Evolutionary conservation across 1,140 invertebrate genomes (phyloP), one percentile per base, ranked within the genome.

Genomic region (Macrocentrus cingulum): DNA sequence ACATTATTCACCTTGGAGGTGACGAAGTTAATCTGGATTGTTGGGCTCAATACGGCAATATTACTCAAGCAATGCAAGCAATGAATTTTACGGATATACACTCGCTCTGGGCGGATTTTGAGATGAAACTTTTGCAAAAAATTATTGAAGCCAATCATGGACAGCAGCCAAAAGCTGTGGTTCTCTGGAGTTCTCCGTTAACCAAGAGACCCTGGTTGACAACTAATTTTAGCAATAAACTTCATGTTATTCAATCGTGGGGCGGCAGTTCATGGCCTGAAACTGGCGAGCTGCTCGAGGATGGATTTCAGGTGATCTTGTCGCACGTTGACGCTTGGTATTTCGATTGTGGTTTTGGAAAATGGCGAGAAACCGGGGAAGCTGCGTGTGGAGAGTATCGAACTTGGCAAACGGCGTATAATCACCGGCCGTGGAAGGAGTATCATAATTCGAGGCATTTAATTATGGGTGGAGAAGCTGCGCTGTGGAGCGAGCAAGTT

Each of bases 291-390:
- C 76, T 92, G 0, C 67, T 91, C 3, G 83, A 87, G 52, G 85
- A 87, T 50, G 89, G 88, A 0, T 91, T 87, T 70, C 83, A 87
- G 15, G 82, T 91, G n/a, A 87, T 93, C 22, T 74, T 91, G 25
- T 92, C 90, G 0, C 90, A 92, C 68, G 89, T 91, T 22, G 90
- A 93, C 68, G 88, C 89, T 1, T 92, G 89, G 90, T 92, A 92
- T 75, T 80, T 94, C 50, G 90, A 92, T 66, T 92, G 91, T 65
- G 90, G 90, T 0, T 91, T 90, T 67, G 89, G 89, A 1, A 87
- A 84, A 37, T 92, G 90, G 90, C 77, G 90, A 5, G 88, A 89
- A 60, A 77, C 73, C 1, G 84, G 79, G 0, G 85, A 86, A 39
- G 88, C 87, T 0, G 88, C 89, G 36, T 92, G 91, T 66, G 87